phyloP scores from a whole-genome alignment of 2,113 vertebrate species.

The Hoplias malabaricus region DNA sequence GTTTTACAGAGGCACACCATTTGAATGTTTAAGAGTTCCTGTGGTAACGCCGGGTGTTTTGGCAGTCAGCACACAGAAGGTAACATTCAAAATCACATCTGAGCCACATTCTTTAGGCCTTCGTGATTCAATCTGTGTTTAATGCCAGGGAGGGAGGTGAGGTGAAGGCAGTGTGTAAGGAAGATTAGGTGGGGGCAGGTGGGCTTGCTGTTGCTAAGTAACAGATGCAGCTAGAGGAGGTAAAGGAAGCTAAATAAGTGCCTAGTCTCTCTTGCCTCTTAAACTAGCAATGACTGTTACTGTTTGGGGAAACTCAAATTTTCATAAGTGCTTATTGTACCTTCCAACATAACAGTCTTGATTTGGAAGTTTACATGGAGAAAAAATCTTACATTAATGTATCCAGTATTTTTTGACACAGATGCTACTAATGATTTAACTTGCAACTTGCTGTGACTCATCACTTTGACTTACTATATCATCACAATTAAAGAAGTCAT shows the following conservation, averaged over 20 bases:
- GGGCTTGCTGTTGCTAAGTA: conserved; percentile 38
- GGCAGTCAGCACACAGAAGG: conserved; percentile 5
- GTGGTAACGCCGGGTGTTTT: conserved; percentile 16
- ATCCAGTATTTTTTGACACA: too few species aligned
- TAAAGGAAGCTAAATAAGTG: conserved; percentile 32
- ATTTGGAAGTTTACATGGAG: too few species aligned
- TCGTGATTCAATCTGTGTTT: conserved; percentile 21
- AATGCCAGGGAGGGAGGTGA: conserved; percentile 27
- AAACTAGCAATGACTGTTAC: background rate
- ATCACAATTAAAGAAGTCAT: too few species aligned
- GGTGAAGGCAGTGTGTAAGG: conserved; percentile 27
- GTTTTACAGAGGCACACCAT: background rate
- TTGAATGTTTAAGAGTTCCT: conserved; percentile 8
- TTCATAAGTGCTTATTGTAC: too few species aligned
- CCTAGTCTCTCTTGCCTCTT: conserved; percentile 15
- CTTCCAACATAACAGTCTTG: too few species aligned
- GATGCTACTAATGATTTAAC: too few species aligned
- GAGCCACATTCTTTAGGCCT: conserved; percentile 8
- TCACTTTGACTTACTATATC: too few species aligned
- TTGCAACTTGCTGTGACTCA: too few species aligned
- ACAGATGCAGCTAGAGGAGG: conserved; percentile 17
- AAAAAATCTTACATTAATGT: too few species aligned
- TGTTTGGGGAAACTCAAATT: background rate
- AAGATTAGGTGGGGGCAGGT: conserved; percentile 16
- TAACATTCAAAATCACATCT: background rate